phyloP scores from a whole-genome alignment of 2,797 vertebrate species.

The Pyrocephalus nanus region DNA sequence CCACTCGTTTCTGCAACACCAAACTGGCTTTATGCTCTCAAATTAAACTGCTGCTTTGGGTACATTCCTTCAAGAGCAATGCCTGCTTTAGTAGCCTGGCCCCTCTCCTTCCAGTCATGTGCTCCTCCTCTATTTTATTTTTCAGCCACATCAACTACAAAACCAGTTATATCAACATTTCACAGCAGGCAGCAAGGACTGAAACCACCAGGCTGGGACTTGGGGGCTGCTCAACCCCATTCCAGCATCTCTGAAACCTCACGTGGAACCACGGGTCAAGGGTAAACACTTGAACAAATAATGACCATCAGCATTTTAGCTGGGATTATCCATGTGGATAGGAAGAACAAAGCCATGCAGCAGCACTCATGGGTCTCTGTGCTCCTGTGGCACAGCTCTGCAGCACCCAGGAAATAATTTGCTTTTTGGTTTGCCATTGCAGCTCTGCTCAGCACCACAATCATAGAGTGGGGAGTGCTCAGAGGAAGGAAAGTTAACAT shows the following conservation, averaged over 20 bases:
- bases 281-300: background rate
- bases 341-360: background rate
- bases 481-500: background rate
- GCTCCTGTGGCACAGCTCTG: background rate
- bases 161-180: background rate
- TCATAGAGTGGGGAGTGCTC: background rate
- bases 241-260: background rate
- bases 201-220: background rate
- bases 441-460: background rate
- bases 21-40: background rate
- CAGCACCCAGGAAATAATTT: background rate
- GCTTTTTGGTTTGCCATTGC: background rate
- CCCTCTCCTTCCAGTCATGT: background rate
- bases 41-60: background rate
- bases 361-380: fast-evolving
- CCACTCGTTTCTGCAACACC: background rate
- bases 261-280: background rate
- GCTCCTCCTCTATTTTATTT: background rate
- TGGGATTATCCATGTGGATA: background rate
- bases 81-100: background rate
- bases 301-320: background rate
- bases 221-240: background rate
- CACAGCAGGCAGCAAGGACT: background rate
- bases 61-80: background rate
- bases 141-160: background rate